Conservation (phyloP, 30 jellyfish, hydroid and myxozoan genomes). For the Turritopsis rubra region DNA sequence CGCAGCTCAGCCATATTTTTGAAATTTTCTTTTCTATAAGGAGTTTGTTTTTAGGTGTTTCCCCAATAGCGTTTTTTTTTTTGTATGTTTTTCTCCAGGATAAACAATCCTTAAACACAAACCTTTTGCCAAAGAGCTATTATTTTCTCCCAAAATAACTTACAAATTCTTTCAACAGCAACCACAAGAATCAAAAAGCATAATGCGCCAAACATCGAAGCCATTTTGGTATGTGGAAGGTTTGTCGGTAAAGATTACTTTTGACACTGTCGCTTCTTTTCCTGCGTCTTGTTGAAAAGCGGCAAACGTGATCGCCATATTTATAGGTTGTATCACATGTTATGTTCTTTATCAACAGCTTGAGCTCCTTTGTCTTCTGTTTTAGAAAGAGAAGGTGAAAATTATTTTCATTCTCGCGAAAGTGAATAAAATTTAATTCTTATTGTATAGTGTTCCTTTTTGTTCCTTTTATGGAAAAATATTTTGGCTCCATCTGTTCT, state of each 20-base stretch:
- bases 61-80: too few relatives aligned
- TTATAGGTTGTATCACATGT: not conserved
- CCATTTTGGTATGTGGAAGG: not conserved
- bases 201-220: not conserved
- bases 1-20: too few relatives aligned
- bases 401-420: not conserved
- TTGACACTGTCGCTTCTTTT: not conserved
- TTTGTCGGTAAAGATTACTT: not conserved
- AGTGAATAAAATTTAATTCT: not conserved
- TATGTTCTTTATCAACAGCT: not conserved
- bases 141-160: too few relatives aligned
- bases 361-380: not conserved
- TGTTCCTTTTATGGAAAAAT: not conserved
- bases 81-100: too few relatives aligned
- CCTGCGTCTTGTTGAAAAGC: not conserved
- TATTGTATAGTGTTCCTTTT: not conserved
- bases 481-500: not conserved
- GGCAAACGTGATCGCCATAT: not conserved
- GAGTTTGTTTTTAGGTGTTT: too few relatives aligned
- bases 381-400: not conserved
- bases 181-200: not conserved
- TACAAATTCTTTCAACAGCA: not conserved
- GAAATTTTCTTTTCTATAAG: too few relatives aligned
- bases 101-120: too few relatives aligned
- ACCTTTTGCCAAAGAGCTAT: too few relatives aligned